phyloP scores from a whole-genome alignment of 1,140 invertebrate genomes.

The Monomorium pharaonis region DNA sequence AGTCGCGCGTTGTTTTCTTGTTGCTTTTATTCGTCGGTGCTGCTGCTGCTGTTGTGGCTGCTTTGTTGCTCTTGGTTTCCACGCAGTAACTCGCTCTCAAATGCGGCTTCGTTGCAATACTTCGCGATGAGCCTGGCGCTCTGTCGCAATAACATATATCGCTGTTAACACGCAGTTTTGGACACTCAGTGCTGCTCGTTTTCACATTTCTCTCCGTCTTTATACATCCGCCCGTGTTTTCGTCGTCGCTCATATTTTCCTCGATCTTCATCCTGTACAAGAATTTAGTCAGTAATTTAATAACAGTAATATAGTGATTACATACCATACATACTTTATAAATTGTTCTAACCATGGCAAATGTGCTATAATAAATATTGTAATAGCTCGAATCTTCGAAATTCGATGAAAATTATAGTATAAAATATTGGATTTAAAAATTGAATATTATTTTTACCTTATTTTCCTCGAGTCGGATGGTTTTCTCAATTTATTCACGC shows the following conservation, averaged over 20 bases:
- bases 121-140: conserved; percentile 70
- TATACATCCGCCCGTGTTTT: conserved; percentile 23
- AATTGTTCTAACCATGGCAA: background rate
- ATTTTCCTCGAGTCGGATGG: conserved; percentile 66
- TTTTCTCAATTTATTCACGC: conserved; percentile 72
- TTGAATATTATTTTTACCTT: conserved; percentile 65
- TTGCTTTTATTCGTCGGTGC: conserved; percentile 39
- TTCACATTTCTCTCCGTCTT: conserved; percentile 18
- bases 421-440: background rate
- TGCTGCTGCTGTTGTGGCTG: background rate
- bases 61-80: conserved; percentile 40
- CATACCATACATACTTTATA: background rate
- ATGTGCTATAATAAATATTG: background rate
- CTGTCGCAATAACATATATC: conserved; percentile 73
- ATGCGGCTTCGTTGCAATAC: conserved; percentile 67
- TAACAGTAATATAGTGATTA: background rate
- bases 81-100: conserved; percentile 71
- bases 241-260: conserved; percentile 35
- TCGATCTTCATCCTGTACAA: conserved; percentile 74
- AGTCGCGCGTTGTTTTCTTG: conserved; percentile 3
- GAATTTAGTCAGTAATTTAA: background rate
- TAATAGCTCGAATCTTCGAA: background rate
- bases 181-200: background rate
- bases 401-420: background rate
- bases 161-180: conserved; percentile 19